A percentile compares a stretch with the other conserved stretches of the same genome.
phyloP scores from a whole-genome alignment of 64 coral and sea anemone species.

The Anthopleura sola region DNA sequence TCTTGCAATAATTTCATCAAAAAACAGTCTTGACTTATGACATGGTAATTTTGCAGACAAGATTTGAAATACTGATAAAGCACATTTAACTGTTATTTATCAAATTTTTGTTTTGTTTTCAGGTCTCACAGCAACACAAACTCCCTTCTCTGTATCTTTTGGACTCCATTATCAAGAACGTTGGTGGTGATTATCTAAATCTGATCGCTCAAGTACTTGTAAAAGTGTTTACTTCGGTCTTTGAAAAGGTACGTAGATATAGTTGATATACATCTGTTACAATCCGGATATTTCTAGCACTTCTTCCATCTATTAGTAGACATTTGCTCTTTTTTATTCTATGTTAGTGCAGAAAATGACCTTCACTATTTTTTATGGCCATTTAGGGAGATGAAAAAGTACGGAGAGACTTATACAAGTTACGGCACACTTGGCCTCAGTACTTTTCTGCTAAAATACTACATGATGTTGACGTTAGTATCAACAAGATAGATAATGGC shows the following conservation, averaged over 20 bases:
- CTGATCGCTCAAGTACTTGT: slow-evolving; percentile 83
- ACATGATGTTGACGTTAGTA: slow-evolving; percentile 84
- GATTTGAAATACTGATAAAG: too few species aligned
- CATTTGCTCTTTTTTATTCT: too few species aligned
- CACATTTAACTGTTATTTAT: background rate
- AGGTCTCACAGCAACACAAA: slow-evolving; percentile 79
- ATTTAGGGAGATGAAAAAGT: slow-evolving; percentile 93
- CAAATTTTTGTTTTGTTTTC: background rate
- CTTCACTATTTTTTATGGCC: background rate
- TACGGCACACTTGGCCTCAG: slow-evolving; percentile 85
- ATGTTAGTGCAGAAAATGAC: too few species aligned
- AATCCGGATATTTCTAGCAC: too few species aligned
- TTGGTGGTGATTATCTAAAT: slow-evolving; percentile 79
- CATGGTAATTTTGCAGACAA: too few species aligned
- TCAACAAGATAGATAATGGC: slow-evolving; percentile 72
- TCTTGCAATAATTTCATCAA: too few species aligned
- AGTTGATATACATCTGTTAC: background rate
- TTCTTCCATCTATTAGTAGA: too few species aligned
- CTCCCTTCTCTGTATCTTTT: slow-evolving; percentile 85
- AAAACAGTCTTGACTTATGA: too few species aligned
- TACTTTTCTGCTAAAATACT: slow-evolving; percentile 80
- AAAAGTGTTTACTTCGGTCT: slow-evolving; percentile 76
- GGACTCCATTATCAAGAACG: slow-evolving; percentile 98
- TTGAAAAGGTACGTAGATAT: slow-evolving; percentile 94
- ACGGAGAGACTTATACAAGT: slow-evolving; percentile 81